Base-by-base conservation (phyloP, 2,113 vertebrate genomes). In the Rhinichthys klamathensis region DNA sequence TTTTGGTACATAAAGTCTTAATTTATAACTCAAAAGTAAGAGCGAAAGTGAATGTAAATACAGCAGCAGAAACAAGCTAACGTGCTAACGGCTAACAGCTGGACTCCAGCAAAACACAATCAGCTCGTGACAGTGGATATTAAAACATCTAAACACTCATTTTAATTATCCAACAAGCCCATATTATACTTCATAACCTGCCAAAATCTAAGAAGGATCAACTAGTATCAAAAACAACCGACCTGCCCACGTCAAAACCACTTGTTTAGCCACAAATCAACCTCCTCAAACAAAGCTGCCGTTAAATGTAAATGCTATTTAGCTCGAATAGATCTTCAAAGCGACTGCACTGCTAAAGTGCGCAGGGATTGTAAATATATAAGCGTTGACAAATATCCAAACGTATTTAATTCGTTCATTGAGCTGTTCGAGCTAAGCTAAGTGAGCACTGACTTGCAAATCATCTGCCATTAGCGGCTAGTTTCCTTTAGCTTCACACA, bases 41-140 rank as follows among this genome's bases (percentile, higher is more conserved):
- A 81, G 63, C 80, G 80, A 83, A 83, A 83, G 46, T 73, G 65
- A 83, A 83, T 56, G 81, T 83, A 83, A 83, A 83, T 83, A 83
- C 21, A 72, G 67, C 32, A 72, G 49, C 81, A 69, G 44, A 72
- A 54, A 38, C 49, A 72, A 11, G 81, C 81, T 83, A 83, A 41
- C 65, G 21, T 72, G 81, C 81, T 83, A 83, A 54, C 81, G 67
- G 81, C 81, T 83, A 83, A 83, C 81, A 83, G 81, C 81, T 83
- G 81, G 67, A 58, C 23, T 27, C 81, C 49, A 82, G 44, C 80
- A 73, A 83, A 83, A 83, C 81, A 83, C 81, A 83, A 83, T 72
- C 67, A 38, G 30, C 49, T 58, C 81, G 63, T 83, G 81, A 83
- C 81, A 83, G 65, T 21, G 7, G n/a, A 72, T 25, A 16, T 27